Evolutionary conservation across 2,113 vertebrate genomes (phyloP).

Genomic region (Girardinichthys multiradiatus): DNA sequence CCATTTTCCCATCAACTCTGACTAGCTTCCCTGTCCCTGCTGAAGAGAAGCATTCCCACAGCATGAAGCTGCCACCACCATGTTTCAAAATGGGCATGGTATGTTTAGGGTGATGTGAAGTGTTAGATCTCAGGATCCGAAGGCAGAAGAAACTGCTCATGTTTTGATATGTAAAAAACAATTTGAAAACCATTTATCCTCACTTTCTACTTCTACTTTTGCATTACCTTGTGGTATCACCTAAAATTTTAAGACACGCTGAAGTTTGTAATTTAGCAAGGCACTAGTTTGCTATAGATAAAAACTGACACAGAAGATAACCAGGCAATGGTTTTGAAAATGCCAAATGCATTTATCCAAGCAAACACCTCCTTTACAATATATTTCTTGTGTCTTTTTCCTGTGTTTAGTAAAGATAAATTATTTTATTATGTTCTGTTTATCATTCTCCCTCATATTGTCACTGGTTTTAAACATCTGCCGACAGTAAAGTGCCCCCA

Average conservation of each 20-base stretch:
- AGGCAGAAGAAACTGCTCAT: too few species aligned
- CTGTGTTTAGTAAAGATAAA: neutral
- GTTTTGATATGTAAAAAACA: too few species aligned
- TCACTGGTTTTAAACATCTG: slow-evolving; percentile 42
- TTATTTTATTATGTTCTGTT: neutral
- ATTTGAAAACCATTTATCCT: too few species aligned
- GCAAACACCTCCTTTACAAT: neutral
- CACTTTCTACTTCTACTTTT: too few species aligned
- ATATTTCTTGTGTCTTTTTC: neutral
- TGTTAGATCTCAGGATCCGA: neutral
- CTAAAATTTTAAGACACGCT: too few species aligned
- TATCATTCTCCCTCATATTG: slow-evolving; percentile 5
- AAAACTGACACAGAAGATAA: too few species aligned
- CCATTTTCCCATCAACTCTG: neutral
- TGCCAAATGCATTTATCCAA: neutral
- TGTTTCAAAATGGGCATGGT: neutral
- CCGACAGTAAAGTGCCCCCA: slow-evolving; percentile 55
- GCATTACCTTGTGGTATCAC: too few species aligned
- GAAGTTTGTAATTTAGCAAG: too few species aligned
- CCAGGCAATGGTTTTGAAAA: too few species aligned
- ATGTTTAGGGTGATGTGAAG: neutral
- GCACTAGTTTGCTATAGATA: too few species aligned
- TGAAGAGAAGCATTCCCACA: neutral
- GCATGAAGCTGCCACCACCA: neutral
- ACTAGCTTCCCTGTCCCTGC: neutral